These are phyloP conservation scores for Scomberomorus guttatus DNA, from an alignment of 2,797 vertebrate genomes.

Conservation along the genomic window DNA sequence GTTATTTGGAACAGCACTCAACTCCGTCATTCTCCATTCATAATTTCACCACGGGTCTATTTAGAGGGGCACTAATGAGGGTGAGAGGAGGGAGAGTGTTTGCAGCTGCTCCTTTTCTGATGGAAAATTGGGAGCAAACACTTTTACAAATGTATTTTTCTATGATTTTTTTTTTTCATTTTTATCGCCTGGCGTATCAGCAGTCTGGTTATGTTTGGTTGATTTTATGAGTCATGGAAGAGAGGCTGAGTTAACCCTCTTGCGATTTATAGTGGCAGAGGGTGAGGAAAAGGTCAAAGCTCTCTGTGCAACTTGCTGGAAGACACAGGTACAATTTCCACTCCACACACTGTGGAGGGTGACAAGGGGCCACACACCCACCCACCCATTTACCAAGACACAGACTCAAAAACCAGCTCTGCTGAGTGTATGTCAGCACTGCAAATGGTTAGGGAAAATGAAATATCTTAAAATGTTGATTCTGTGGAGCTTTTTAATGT, in stretches of 20 bases:
- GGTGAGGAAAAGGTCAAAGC: slow-evolving; percentile 10
- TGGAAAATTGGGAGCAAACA: slow-evolving; percentile 23
- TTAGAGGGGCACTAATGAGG: slow-evolving; percentile 56
- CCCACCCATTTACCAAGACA: not conserved
- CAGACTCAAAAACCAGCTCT: not conserved
- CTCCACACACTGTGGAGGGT: not conserved
- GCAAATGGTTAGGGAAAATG: not conserved
- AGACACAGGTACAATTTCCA: slow-evolving; percentile 17
- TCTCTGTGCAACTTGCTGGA: slow-evolving; percentile 3
- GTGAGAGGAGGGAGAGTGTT: not conserved
- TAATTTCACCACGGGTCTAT: slow-evolving; percentile 50
- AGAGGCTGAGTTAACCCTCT: not conserved
- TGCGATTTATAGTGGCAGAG: not conserved
- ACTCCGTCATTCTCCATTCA: slow-evolving; percentile 60
- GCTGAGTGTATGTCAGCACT: not conserved
- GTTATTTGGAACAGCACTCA: slow-evolving; percentile 45
- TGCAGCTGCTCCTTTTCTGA: slow-evolving; percentile 40
- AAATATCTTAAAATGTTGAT: not conserved
- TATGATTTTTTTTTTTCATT: not conserved
- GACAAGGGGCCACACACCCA: not conserved
- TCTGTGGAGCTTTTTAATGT: not conserved
- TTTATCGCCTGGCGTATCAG: not conserved
- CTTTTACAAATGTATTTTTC: slow-evolving; percentile 19
- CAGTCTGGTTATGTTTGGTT: not conserved
- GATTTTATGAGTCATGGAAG: slow-evolving; percentile 10